Evolutionary conservation across 2,888 invertebrate species (phyloP), one percentile per base, ranked within the genome.

Genomic region (Drosophila pseudotalamancana): DNA sequence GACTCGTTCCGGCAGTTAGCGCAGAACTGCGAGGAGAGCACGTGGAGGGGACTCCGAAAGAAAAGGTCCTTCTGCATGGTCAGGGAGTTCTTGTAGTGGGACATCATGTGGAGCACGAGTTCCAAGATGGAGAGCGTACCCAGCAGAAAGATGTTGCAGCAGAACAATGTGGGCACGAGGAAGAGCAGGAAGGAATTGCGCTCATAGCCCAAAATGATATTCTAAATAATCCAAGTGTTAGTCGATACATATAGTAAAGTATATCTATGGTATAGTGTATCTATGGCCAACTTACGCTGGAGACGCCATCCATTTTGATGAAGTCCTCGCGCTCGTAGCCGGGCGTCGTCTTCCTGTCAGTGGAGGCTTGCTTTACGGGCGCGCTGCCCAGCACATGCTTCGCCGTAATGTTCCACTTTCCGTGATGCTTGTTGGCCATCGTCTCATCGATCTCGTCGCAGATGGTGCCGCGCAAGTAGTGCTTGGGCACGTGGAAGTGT

Each of bases 11-110:
- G 93, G 73, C 95, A 95, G 19, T 93, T 91, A 4, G 93, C 94
- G 89, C 95, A 96, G 88, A 95, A 95, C 67, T 94, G 94, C 16
- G 95, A 94, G 0, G 94, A 93, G 6, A 95, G 92, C 2, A 94
- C 91, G 88, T 95, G 95, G 68, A 95, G 93, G 0, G 95, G 95
- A 75, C 95, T 95, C 39, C 94, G 93, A 80, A 94, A 95, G 77
- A 94, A 95, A 31, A 94, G 89, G 48, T 92, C 92, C 9, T 93
- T 90, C 72, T 94, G 92, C 77, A 92, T 92, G 29, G 94, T 90
- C 40, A 90, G 89, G 74, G 93, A 94, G 83, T 95, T 95, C 81
- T 94, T 94, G 70, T 93, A 93, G 83, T 95, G 95, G 6, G 95
- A 94, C 92, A 93, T 92, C n/a, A 93, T 92, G 88, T 95, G 95